Percentiles rank a stretch among this genome's conserved stretches.
Evolutionary conservation across 2,888 invertebrate species (phyloP).

Genomic region (Drosophila koepferae): DNA sequence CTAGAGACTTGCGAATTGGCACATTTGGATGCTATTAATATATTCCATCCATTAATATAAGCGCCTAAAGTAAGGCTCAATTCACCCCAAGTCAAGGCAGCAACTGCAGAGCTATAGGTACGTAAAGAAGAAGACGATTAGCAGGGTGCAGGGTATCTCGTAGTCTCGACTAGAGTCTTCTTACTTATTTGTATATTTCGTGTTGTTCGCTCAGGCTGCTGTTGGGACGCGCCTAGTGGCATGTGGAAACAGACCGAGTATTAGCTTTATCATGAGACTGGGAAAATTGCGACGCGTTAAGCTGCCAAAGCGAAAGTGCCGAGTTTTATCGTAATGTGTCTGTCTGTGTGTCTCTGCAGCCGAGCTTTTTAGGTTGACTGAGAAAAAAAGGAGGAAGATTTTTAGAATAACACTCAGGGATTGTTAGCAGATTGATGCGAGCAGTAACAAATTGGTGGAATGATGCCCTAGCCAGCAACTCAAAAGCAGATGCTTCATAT

Average conservation of each 20-base stretch:
- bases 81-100: too few species aligned
- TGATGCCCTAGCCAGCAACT: background rate
- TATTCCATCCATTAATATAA: too few species aligned
- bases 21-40: too few species aligned
- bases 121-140: too few species aligned
- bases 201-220: background rate
- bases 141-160: too few species aligned
- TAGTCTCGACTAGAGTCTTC: too few species aligned
- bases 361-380: background rate
- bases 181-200: too few species aligned
- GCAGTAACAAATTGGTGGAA: constrained; percentile 22
- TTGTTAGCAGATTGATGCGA: constrained; percentile 50
- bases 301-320: constrained; percentile 44
- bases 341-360: constrained; percentile 2
- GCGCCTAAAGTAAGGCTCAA: too few species aligned
- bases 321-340: constrained; percentile 41
- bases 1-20: too few species aligned
- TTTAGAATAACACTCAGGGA: constrained; percentile 46
- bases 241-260: constrained; percentile 27
- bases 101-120: too few species aligned
- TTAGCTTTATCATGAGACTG: constrained; percentile 32
- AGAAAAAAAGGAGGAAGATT: constrained; percentile 22
- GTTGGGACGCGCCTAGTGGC: constrained; percentile 8
- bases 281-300: constrained; percentile 51
- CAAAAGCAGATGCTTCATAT: background rate